phyloP scores from a whole-genome alignment of 2,797 vertebrate species.

The Squalus acanthias region DNA sequence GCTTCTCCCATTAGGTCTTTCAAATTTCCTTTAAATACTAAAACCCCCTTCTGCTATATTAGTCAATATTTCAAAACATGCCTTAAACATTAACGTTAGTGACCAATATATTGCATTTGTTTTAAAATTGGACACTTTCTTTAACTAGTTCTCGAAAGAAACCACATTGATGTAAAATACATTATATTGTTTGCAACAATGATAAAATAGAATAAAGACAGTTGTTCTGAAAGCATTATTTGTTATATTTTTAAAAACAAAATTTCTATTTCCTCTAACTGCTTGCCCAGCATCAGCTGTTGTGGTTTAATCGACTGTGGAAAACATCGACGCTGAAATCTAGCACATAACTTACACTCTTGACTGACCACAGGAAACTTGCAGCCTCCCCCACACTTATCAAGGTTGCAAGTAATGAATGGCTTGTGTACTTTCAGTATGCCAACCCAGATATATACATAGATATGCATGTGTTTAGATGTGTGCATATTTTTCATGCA shows the following conservation, averaged over 20 bases:
- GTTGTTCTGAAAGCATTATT: neutral
- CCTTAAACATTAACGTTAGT: neutral
- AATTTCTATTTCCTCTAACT: neutral
- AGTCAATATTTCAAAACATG: neutral
- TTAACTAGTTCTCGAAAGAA: neutral
- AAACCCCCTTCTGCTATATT: too few relatives aligned
- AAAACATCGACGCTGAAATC: neutral
- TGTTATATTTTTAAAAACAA: neutral
- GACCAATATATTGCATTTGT: neutral
- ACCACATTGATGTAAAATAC: neutral
- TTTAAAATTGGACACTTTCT: neutral
- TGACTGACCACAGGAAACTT: slow-evolving; percentile 17
- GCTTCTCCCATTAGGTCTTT: neutral
- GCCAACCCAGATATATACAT: neutral
- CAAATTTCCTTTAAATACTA: neutral
- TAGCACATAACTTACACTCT: neutral
- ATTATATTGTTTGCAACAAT: neutral
- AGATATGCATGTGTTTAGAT: neutral
- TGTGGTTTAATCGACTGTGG: neutral
- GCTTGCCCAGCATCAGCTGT: neutral
- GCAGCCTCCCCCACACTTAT: neutral
- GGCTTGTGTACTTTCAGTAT: neutral
- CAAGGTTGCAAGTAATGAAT: neutral
- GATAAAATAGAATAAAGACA: neutral
- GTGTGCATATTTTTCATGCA: neutral